phyloP scores from a whole-genome alignment of 2,888 invertebrate species.

The Drosophila neotestacea region DNA sequence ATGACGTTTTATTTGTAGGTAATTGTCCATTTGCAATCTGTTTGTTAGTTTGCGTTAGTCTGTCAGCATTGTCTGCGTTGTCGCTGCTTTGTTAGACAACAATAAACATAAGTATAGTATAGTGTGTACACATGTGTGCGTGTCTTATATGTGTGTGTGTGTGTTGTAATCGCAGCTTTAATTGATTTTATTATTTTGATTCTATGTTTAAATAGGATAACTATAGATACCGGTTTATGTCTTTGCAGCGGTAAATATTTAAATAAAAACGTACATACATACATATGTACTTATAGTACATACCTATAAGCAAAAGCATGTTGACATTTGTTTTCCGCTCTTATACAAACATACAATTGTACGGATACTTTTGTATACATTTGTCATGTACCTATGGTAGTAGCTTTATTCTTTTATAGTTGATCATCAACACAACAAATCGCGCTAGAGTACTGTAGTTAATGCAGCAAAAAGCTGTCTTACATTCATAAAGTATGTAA shows the following conservation, averaged over 20 bases:
- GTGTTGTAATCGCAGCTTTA: constrained; percentile 24
- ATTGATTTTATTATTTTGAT: constrained; percentile 37
- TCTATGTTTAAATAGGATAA: constrained; percentile 23
- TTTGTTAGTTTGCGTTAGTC: constrained; percentile 12
- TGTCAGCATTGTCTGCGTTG: constrained; percentile 19
- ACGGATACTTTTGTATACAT: not conserved
- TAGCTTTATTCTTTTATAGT: not conserved
- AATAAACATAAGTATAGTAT: constrained; percentile 9
- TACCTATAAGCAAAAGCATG: no score
- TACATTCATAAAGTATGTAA: not conserved
- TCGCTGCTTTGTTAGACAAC: constrained; percentile 17
- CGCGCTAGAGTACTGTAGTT: not conserved
- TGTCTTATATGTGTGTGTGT: not conserved
- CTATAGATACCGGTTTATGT: constrained; percentile 41
- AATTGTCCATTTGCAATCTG: constrained; percentile 14
- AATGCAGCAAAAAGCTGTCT: not conserved
- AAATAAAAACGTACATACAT: not conserved
- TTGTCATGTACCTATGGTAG: not conserved
- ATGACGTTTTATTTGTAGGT: constrained; percentile 24
- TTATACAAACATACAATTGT: not conserved
- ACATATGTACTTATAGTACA: not conserved
- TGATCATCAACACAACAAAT: constrained; percentile 2
- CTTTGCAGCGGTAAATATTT: constrained; percentile 21
- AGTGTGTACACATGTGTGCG: not conserved
- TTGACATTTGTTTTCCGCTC: no score